Percentiles rank a stretch among this genome's conserved stretches.
Conservation (phyloP, 1,140 invertebrate species). For the Drosophila mojavensis region DNA sequence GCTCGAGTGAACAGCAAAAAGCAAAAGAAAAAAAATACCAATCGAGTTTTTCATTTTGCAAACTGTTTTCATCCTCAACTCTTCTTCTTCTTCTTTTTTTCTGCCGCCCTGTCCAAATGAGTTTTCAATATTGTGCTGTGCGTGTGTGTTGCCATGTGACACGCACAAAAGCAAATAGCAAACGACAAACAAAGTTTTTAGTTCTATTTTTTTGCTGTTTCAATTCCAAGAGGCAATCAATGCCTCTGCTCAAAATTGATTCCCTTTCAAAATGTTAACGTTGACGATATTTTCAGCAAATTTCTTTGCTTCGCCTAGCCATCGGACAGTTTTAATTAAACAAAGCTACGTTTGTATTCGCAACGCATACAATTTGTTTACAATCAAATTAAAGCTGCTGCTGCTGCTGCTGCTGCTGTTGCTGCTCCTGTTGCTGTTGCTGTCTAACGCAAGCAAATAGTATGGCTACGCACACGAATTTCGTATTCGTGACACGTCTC, state of each 20-base stretch:
- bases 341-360: constrained; percentile 1
- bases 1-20: background rate
- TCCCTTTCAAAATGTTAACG: constrained; percentile 65
- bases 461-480: constrained; percentile 34
- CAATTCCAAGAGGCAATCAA: constrained; percentile 63
- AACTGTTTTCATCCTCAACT: constrained; percentile 9
- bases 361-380: constrained; percentile 34
- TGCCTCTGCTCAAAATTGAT: constrained; percentile 65
- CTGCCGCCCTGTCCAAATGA: constrained; percentile 47
- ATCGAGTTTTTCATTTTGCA: constrained; percentile 49
- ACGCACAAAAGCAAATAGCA: constrained; percentile 32
- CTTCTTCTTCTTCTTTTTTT: constrained; percentile 1
- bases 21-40: constrained; percentile 6
- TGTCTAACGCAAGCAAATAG: constrained; percentile 30
- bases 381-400: constrained; percentile 49
- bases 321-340: constrained; percentile 40
- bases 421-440: background rate
- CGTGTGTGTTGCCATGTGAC: constrained; percentile 34
- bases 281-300: constrained; percentile 53
- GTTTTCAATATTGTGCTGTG: constrained; percentile 56
- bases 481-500: constrained; percentile 31
- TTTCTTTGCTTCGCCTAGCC: constrained; percentile 28
- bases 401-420: background rate
- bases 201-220: constrained; percentile 16
- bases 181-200: constrained; percentile 48